Base-by-base conservation (phyloP, 1,140 invertebrate species). In the Pemphigus obesinymphae region DNA sequence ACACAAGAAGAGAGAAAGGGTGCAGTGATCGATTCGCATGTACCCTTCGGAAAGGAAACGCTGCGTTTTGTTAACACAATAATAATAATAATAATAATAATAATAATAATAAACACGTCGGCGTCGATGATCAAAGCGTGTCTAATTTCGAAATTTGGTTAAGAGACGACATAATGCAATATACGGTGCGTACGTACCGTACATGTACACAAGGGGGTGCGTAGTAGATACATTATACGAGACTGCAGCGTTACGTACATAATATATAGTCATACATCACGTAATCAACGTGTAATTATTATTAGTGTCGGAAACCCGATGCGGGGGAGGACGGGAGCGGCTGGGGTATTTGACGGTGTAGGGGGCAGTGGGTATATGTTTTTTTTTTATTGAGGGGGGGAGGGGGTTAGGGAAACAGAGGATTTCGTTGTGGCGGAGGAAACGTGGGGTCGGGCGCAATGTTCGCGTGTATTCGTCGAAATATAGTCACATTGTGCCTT, bases 221-320 rank as follows among this genome's bases (percentile, higher is more conserved):
- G 50, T 40, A 23, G n/a, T n/a, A n/a, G n/a, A n/a, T n/a, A n/a
- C n/a, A n/a, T n/a, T n/a, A n/a, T n/a, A n/a, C n/a, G n/a, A n/a
- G n/a, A n/a, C n/a, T n/a, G n/a, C n/a, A n/a, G n/a, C n/a, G n/a
- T n/a, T n/a, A 10, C 45, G n/a, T 26, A 40, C 37, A 26, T 20
- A 31, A 31, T 61, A 29, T 72, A 31, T 58, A 61, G 55, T 78
- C 31, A 45, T 80, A 63, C 76, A 78, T 80, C 76, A 63, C 55
- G 55, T 43, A 80, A 80, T 80, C 76, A 80, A 80, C 76, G 76
- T 29, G 76, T 45, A 63, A 80, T 80, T 45, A 80, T 80, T 61
- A 63, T 58, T 40, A 58, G 48, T 58, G 48, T 78, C 26, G 10
- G 45, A 48, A 43, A 26, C 23, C 6, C 13, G 31, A 61, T 26